phyloP scores from a whole-genome alignment of 64 coral and sea anemone species.

The Pachyseris speciosa region DNA sequence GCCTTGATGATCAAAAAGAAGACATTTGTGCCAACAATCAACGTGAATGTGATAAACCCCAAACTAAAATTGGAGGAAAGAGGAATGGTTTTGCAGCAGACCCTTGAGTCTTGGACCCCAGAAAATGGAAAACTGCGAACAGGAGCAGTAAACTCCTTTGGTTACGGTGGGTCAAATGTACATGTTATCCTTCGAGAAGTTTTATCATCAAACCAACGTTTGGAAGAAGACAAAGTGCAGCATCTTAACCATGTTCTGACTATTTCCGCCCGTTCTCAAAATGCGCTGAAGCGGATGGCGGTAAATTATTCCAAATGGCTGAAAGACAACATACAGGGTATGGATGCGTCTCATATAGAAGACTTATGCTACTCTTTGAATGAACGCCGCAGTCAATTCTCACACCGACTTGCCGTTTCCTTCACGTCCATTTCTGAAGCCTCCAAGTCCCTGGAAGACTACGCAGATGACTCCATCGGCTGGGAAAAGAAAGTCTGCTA shows the following conservation, averaged over 20 bases:
- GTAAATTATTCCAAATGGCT: conserved; percentile 23
- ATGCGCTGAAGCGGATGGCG: conserved; percentile 39
- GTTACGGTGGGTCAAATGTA: conserved; percentile 69
- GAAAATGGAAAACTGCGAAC: conserved; percentile 46
- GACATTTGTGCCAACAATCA: conserved; percentile 74
- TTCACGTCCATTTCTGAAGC: conserved; percentile 36
- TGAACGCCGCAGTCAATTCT: conserved; percentile 24
- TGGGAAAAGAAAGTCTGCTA: conserved; percentile 22
- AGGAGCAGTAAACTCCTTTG: conserved; percentile 66
- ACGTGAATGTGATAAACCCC: conserved; percentile 72
- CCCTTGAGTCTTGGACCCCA: conserved; percentile 32
- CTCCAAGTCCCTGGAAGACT: not conserved
- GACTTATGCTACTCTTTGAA: conserved; percentile 66
- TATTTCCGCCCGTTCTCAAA: conserved; percentile 18
- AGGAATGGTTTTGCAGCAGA: conserved; percentile 52
- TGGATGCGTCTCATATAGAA: not conserved
- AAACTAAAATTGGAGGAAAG: conserved; percentile 64
- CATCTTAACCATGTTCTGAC: conserved; percentile 14
- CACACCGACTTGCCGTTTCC: conserved; percentile 43
- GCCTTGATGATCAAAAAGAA: conserved; percentile 76
- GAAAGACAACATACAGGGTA: not conserved
- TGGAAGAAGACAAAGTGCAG: too few species aligned
- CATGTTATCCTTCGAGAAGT: conserved; percentile 69
- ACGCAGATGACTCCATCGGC: not conserved
- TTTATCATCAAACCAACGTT: not conserved